Percentiles rank a stretch among this genome's conserved stretches.
Evolutionary conservation across 2,888 invertebrate species (phyloP).

Genomic region (Brachylomia viminalis): DNA sequence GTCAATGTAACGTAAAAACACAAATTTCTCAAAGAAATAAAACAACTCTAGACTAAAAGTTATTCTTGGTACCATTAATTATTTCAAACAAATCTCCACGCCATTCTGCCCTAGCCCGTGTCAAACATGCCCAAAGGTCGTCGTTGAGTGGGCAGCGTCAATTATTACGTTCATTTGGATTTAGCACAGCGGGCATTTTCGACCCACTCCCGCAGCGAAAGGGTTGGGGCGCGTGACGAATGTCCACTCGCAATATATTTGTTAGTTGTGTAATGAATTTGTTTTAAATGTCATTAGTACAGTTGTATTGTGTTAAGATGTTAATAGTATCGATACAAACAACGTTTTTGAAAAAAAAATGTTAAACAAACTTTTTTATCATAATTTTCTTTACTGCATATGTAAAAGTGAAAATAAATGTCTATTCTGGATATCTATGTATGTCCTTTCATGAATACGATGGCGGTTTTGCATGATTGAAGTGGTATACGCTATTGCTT

Average conservation of each 20-base stretch:
- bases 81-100: conserved; percentile 62
- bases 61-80: background rate
- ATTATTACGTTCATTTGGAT: conserved; percentile 90
- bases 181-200: conserved; percentile 84
- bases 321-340: background rate
- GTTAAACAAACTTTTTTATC: background rate
- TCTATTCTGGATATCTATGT: background rate
- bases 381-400: background rate
- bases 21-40: no score
- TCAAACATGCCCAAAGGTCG: conserved; percentile 73
- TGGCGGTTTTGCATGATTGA: conserved; percentile 26
- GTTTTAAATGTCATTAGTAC: conserved; percentile 63
- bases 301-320: background rate
- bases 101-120: conserved; percentile 64
- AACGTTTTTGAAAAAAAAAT: background rate
- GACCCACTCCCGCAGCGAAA: conserved; percentile 77
- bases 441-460: background rate
- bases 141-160: conserved; percentile 79
- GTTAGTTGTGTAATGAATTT: conserved; percentile 79
- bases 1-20: no score
- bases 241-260: conserved; percentile 80
- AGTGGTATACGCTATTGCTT: conserved; percentile 29
- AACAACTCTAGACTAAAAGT: background rate
- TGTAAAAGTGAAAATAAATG: conserved; percentile 9
- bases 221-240: conserved; percentile 85